Base-by-base conservation (phyloP, 2,888 invertebrate genomes). In the Plebejus melissa region DNA sequence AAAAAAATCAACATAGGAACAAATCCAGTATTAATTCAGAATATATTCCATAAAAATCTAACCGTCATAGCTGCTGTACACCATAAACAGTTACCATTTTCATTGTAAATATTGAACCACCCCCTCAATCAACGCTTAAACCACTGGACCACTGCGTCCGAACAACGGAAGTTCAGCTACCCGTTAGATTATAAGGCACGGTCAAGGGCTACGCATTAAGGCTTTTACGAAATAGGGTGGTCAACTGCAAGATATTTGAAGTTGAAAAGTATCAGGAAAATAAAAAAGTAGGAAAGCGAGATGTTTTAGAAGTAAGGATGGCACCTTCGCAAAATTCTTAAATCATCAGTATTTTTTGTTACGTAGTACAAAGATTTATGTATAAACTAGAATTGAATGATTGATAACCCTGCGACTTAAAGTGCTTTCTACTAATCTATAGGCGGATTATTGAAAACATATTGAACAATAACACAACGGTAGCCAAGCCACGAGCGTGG, bases 381-480 rank as follows among this genome's bases (percentile, higher is more conserved):
- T 3, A 9, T 2, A 11, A 9, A 1, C 46, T 46, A 46, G 2
- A 46, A 46, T 46, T 9, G 9, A 46, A 9, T 32, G 65, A 65
- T 65, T 16, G 32, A 65, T 32, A 65, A 13, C 65, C 65, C 65
- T 65, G 11, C 28, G 32, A 65, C 36, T 50, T 32, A 50, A 71
- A 71, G 46, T 82, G 83, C 87, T 88, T 89, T 87, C 86, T 81
- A 83, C 85, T 89, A 89, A 90, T 89, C 88, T 86, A 80, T 85
- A 88, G 88, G 88, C 87, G 86, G 90, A 91, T 91, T 91, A 91
- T 90, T 91, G 88, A 90, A 88, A 91, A 91, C 91, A 91, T 92
- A 91, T 91, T 88, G 90, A 90, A 91, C 90, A 91, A 91, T 90
- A 91, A 89, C 86, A 84, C 86, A 90, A 91, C 90, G 90, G 91